Conservation (phyloP, 2,888 invertebrate species). For the Coenonympha arcania region DNA sequence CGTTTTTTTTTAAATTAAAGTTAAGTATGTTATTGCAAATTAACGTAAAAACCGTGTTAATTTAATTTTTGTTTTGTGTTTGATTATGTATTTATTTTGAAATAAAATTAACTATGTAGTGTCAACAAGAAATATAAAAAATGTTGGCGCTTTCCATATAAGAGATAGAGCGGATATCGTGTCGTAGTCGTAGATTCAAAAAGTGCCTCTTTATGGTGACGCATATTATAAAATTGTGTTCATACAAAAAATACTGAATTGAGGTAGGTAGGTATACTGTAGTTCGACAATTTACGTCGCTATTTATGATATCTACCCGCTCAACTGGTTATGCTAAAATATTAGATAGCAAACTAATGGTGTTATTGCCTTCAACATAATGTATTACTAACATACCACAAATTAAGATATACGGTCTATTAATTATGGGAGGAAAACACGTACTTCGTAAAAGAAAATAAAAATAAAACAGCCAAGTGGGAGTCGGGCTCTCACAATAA, state of each 20-base stretch:
- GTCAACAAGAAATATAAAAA: neutral
- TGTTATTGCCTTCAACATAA: neutral
- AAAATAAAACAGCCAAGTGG: too few species aligned
- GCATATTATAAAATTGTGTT: neutral
- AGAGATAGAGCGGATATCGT: neutral
- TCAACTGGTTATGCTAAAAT: conserved; percentile 4
- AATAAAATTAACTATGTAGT: too few species aligned
- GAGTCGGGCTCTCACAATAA: too few species aligned
- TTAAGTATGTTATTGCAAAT: too few species aligned
- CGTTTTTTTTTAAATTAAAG: too few species aligned
- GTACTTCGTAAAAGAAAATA: neutral
- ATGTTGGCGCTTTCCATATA: neutral
- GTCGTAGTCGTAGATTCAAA: neutral
- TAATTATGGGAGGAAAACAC: neutral
- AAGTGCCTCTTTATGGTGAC: neutral
- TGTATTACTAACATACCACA: neutral
- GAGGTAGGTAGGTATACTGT: neutral
- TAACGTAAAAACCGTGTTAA: too few species aligned
- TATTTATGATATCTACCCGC: neutral
- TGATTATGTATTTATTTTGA: too few species aligned
- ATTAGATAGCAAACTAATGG: neutral
- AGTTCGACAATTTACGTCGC: neutral
- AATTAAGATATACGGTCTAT: neutral
- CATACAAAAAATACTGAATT: neutral
- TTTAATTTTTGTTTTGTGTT: too few species aligned